phyloP scores from a whole-genome alignment of 2,797 vertebrate genomes.

The Esox lucius region DNA sequence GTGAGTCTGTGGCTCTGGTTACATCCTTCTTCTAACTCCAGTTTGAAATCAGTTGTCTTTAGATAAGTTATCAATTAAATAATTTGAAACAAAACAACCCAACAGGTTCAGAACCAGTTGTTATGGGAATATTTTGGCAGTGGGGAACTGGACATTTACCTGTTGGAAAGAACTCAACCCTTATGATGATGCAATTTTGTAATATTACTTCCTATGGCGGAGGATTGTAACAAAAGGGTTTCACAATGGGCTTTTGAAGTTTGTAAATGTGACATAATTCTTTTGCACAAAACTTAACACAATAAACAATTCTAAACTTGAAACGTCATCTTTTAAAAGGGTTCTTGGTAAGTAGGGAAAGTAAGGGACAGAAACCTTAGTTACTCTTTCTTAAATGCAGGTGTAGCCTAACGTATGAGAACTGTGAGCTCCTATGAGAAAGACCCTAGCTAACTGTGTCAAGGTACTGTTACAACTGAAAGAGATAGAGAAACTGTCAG shows the following conservation, averaged over 20 bases:
- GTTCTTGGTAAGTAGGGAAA: not conserved
- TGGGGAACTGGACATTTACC: conserved; percentile 72
- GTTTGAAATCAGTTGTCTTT: conserved; percentile 21
- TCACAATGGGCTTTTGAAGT: not conserved
- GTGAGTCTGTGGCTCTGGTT: conserved; percentile 30
- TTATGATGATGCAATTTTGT: not conserved
- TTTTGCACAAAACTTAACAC: not conserved
- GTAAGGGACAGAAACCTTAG: too few relatives aligned
- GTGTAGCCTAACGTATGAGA: not conserved
- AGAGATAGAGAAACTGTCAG: not conserved
- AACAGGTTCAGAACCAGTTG: conserved; percentile 47
- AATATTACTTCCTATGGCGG: not conserved
- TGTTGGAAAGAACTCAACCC: conserved; percentile 55
- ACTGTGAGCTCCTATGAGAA: not conserved
- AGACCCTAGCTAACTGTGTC: not conserved
- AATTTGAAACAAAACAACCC: conserved; percentile 4
- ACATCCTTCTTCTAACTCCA: conserved; percentile 33
- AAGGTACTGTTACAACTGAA: not conserved
- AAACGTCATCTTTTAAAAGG: not conserved
- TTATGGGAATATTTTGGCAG: conserved; percentile 42
- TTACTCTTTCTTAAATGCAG: too few relatives aligned
- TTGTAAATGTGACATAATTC: not conserved
- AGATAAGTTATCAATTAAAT: conserved; percentile 21
- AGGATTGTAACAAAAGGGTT: not conserved
- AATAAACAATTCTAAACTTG: not conserved